Evolutionary conservation across 2,797 vertebrate genomes (phyloP).

Genomic region (Remorina albescens): DNA sequence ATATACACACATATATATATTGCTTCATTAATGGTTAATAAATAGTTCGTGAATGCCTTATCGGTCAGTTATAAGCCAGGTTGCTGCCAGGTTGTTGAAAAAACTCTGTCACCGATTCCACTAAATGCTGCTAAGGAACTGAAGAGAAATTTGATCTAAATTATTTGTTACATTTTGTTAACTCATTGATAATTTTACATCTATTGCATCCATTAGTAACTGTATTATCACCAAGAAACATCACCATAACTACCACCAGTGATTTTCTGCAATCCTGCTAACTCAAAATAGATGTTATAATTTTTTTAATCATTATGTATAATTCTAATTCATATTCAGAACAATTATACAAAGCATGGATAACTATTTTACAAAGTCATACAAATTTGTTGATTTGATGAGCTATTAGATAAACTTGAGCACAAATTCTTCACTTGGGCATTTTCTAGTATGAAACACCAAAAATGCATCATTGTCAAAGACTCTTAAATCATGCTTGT

Average conservation of each 20-base stretch:
- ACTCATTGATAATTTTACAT: neutral
- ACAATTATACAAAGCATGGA: neutral
- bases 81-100: slow-evolving; percentile 8
- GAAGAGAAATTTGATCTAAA: neutral
- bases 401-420: neutral
- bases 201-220: neutral
- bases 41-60: neutral
- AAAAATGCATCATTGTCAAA: neutral
- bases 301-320: too few species aligned
- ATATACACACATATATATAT: neutral
- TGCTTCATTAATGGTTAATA: neutral
- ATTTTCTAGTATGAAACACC: slow-evolving; percentile 4
- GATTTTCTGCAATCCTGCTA: neutral
- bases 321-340: neutral
- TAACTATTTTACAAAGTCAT: too few species aligned
- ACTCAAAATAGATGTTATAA: neutral
- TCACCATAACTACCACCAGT: neutral
- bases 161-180: neutral
- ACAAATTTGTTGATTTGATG: neutral
- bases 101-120: neutral
- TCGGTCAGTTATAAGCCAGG: neutral
- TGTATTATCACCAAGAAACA: neutral
- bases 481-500: neutral
- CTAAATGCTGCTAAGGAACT: neutral
- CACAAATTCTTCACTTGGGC: neutral